These are phyloP conservation scores for Panthera uncia DNA, from an alignment of 2,113 vertebrate genomes.

Conservation along the genomic window DNA sequence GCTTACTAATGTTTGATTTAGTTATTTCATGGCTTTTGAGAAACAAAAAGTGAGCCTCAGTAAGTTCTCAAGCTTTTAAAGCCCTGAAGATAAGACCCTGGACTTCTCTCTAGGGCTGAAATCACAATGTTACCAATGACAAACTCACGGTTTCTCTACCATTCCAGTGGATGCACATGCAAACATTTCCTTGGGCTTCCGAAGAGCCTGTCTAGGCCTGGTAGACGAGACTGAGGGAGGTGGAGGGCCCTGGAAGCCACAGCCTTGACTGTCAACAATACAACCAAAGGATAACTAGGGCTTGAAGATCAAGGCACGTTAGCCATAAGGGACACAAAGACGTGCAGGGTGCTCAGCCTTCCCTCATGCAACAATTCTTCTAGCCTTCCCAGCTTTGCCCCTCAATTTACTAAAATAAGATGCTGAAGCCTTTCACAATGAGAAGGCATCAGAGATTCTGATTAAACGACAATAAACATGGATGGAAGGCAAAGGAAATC, in stretches of 20 bases:
- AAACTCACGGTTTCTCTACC: background rate
- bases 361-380: background rate
- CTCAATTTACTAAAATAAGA: slow-evolving; percentile 43
- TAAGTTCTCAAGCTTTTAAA: slow-evolving; percentile 46
- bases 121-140: background rate
- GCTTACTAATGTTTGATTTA: slow-evolving; percentile 74
- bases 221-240: background rate
- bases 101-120: background rate
- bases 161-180: background rate
- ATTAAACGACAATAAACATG: slow-evolving; percentile 36
- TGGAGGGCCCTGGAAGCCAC: background rate
- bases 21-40: slow-evolving; percentile 43
- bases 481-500: slow-evolving; percentile 51
- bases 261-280: background rate
- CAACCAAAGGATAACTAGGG: background rate
- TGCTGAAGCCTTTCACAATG: slow-evolving; percentile 2
- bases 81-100: background rate
- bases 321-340: background rate
- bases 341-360: background rate
- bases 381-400: background rate
- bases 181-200: background rate
- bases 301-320: background rate
- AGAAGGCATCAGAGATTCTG: background rate
- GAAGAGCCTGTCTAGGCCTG: background rate
- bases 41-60: slow-evolving; percentile 49